Base-by-base conservation (phyloP, 2,888 invertebrate species). In the Seira musarum region DNA sequence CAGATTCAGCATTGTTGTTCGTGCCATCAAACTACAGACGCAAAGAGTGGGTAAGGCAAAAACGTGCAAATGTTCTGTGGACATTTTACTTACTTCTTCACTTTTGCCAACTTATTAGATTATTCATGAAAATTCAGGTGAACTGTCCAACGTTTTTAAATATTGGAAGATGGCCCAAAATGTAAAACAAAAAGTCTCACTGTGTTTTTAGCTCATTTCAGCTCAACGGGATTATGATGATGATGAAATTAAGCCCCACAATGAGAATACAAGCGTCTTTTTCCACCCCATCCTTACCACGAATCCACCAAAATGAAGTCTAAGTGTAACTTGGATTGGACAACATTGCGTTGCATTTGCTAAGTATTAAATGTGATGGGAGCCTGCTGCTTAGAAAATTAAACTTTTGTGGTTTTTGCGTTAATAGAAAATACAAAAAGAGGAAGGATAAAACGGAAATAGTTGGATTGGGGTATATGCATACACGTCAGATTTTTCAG, bases 351-450 rank as follows among this genome's bases (percentile, higher is more conserved):
- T 46, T n/a, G 24, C 35, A 13, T 22, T 53, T 25, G n/a, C 8
- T 35, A 17, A 13, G 40, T 15, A 66, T 80, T 66, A 17, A 63
- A 57, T 63, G 66, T 60, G 66, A 63, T 35, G 65, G 73, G 30
- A 69, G 64, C 80, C 73, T 74, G 80, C 80, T 80, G 80, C 80
- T 80, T 65, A 53, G 69, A 73, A 80, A 80, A 80, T 80, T 80
- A 80, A 79, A 80, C 73, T 80, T 79, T 63, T 80, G 80, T 65
- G 73, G 69, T 68, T 68, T 67, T 13, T 40, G 57, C 57, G 63
- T 77, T 21, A 79, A 60, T 79, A 63, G 49, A 40, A 71, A 65
- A 53, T 30, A 68, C 65, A 77, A 35, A 25, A 67, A 25, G 49
- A 21, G 30, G 63, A 25, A 53, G 67, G 17, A 6, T 40, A 40